These are phyloP conservation scores for Aplodontia rufa DNA, from an alignment of 2,113 vertebrate genomes.

Conservation along the genomic window DNA sequence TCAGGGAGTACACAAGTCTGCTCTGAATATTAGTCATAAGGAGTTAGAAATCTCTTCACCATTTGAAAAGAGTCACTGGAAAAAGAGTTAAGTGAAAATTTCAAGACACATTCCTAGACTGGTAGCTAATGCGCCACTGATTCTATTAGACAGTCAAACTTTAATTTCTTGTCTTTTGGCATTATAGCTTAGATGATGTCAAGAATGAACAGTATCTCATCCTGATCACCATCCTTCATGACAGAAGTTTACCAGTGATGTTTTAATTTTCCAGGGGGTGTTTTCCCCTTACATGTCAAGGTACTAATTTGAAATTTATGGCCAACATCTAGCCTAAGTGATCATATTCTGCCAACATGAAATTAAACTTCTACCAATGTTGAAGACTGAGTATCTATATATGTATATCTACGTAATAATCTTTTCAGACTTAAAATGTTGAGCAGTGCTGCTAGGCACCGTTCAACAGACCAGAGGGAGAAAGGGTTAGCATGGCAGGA, in stretches of 20 bases:
- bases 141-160: background rate
- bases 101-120: background rate
- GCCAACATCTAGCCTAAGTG: background rate
- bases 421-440: background rate
- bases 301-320: background rate
- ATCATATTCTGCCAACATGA: background rate
- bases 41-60: background rate
- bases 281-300: background rate
- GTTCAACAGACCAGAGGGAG: background rate
- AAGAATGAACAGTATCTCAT: background rate
- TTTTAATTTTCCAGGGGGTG: background rate
- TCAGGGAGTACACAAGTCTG: background rate
- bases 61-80: background rate
- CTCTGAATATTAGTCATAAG: background rate
- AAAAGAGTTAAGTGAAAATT: background rate
- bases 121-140: background rate
- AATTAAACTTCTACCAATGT: slow-evolving; percentile 13
- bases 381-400: background rate
- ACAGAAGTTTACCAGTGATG: background rate
- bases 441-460: background rate
- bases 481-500: background rate
- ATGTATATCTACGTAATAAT: background rate
- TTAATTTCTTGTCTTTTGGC: background rate
- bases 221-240: background rate
- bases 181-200: background rate